Base-by-base conservation (phyloP, 1,140 invertebrate species). In the Eurosta solidaginis region DNA sequence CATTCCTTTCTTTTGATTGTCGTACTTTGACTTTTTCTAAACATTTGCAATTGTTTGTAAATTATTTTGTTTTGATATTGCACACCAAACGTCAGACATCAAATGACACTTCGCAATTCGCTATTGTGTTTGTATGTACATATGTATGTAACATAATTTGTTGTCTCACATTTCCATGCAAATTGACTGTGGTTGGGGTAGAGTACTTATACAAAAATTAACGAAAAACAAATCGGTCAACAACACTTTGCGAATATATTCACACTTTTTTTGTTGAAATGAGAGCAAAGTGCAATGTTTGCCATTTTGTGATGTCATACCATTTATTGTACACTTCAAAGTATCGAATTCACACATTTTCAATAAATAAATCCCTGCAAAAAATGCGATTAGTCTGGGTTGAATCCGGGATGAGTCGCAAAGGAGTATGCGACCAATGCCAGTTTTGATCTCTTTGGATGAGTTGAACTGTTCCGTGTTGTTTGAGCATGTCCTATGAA, bases 81-180 rank as follows among this genome's bases (percentile, higher is more conserved):
- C n/a, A 68, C 59, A 68, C 59, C 59, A 9, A 42, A 9, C 59
- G 59, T 40, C 33, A 68, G 40, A 68, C 59, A n/a, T 68, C 59
- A 40, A 68, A 40, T 68, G 59, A 40, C 59, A 17, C 6, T 17
- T 20, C 59, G 20, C 33, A 36, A n/a, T 68, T 68, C n/a, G 54
- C 33, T 59, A 33, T 33, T 68, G 14, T 40, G 33, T 68, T 68
- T 68, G 27, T 68, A 17, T 22, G n/a, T n/a, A n/a, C n/a, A n/a
- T n/a, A n/a, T n/a, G n/a, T n/a, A n/a, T 68, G 40, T 40, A 33
- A 68, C 59, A 68, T 68, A 68, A 68, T 68, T 68, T 42, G n/a
- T 68, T 42, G 59, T 68, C 59, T 68, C 59, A 68, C 59, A 68
- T 68, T 68, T 68, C 59, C 20, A 68, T 68, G 59, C 33, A 33